Base-by-base conservation (phyloP, 2,888 invertebrate genomes). In the Agonum fuliginosum region DNA sequence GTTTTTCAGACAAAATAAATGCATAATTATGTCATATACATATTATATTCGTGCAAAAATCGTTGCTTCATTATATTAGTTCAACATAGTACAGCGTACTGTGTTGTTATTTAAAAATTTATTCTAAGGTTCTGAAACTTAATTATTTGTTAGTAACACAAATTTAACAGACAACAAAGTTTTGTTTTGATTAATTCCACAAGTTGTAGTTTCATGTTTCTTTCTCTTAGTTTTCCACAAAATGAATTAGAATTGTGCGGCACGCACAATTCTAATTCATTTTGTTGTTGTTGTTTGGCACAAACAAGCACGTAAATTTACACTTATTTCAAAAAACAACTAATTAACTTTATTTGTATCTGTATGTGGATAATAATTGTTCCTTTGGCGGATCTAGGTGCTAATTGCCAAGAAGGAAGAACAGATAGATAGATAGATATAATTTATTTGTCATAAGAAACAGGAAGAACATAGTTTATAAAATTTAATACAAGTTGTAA, bases 11-110 rank as follows among this genome's bases (percentile, higher is more conserved):
- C n/a, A 54, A 54, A 54, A 54, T 22, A 54, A 54, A 54, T n/a
- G n/a, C 54, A 37, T 37, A 46, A 46, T 46, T 46, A 12, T 46
- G 19, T 46, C n/a, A 37, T 2, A 3, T 17, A 54, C 20, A 24
- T 24, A 54, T 54, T 20, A 54, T 12, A 54, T 54, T 48, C 54
- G 54, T 54, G 54, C 54, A 54, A 54, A 24, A 24, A n/a, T 54
- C 12, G 54, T 54, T 54, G 48, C 20, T 48, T 20, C 19, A 22
- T n/a, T n/a, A 37, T 12, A 24, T 22, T 24, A 12, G 54, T 12
- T n/a, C 4, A 54, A n/a, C n/a, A n/a, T n/a, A n/a, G n/a, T n/a
- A n/a, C n/a, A n/a, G n/a, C n/a, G n/a, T n/a, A n/a, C n/a, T n/a
- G n/a, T n/a, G n/a, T n/a, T n/a, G 54, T 24, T 22, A 54, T 20